These are phyloP conservation scores for Scaptodrosophila lebanonensis DNA, from an alignment of 1,140 invertebrate species.

Conservation along the genomic window DNA sequence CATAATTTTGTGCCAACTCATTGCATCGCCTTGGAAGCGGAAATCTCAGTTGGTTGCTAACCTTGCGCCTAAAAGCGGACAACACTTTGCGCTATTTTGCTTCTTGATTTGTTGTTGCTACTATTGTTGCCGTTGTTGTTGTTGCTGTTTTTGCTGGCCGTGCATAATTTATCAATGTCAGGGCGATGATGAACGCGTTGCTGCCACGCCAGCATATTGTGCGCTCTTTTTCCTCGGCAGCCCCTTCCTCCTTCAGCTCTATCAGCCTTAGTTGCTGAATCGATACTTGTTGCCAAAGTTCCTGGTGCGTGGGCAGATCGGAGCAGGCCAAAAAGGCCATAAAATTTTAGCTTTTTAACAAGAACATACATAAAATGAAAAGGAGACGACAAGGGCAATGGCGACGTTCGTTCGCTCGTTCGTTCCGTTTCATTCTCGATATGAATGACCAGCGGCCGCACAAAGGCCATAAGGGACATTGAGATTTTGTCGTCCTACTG, in stretches of 20 bases:
- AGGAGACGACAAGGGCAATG: slow-evolving; percentile 16
- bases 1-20: slow-evolving; percentile 71
- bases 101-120: slow-evolving; percentile 49
- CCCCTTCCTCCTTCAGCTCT: background rate
- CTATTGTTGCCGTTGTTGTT: slow-evolving; percentile 15
- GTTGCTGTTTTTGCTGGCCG: slow-evolving; percentile 15
- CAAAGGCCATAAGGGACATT: slow-evolving; percentile 36
- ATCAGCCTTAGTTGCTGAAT: slow-evolving; percentile 4
- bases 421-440: slow-evolving; percentile 47
- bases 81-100: slow-evolving; percentile 19
- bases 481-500: slow-evolving; percentile 16
- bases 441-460: slow-evolving; percentile 35
- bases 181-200: slow-evolving; percentile 57
- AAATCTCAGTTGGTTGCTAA: slow-evolving; percentile 36
- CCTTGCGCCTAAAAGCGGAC: slow-evolving; percentile 21
- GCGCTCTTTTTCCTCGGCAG: no score
- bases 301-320: slow-evolving; percentile 33
- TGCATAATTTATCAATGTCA: slow-evolving; percentile 72
- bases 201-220: slow-evolving; percentile 61
- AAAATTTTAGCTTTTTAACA: slow-evolving; percentile 74
- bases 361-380: slow-evolving; percentile 73
- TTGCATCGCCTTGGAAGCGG: slow-evolving; percentile 27
- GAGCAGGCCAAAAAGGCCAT: slow-evolving; percentile 60
- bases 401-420: no score
- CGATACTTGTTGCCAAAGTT: slow-evolving; percentile 6